Percentiles rank a stretch among this genome's conserved stretches.
These are phyloP conservation scores for Pseudococcus jackbeardsleyi DNA, from an alignment of 2,888 invertebrate species.

Conservation along the genomic window DNA sequence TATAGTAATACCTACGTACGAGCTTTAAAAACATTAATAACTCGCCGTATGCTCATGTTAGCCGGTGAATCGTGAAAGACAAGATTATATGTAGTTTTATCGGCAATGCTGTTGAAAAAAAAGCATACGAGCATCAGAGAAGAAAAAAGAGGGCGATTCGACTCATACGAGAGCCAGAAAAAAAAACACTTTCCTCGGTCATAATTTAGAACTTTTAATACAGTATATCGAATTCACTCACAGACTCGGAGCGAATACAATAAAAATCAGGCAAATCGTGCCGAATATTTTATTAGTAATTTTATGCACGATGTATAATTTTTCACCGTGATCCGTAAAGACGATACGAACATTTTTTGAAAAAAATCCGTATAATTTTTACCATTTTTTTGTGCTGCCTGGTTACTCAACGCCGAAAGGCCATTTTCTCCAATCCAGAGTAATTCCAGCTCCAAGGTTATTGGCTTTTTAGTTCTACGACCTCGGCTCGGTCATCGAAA, in stretches of 20 bases:
- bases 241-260: neutral
- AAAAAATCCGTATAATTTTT: neutral
- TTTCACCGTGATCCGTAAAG: neutral
- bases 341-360: neutral
- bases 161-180: neutral
- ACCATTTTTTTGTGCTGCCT: neutral
- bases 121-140: neutral
- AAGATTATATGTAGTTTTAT: neutral
- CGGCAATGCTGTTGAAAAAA: neutral
- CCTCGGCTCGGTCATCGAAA: constrained; percentile 19
- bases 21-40: neutral
- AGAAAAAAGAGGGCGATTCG: neutral
- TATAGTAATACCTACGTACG: constrained; percentile 21
- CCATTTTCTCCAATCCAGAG: neutral
- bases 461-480: constrained; percentile 44
- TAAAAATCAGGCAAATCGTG: neutral
- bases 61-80: constrained; percentile 4
- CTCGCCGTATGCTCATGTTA: constrained; percentile 1
- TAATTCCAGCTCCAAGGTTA: neutral
- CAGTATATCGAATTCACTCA: neutral
- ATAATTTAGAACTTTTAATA: neutral
- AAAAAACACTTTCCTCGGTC: constrained; percentile 34
- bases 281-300: constrained; percentile 23
- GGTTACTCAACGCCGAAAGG: neutral
- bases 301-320: constrained; percentile 38